Evolutionary conservation across 2,113 vertebrate species (phyloP).

Genomic region (Hydropotes inermis): DNA sequence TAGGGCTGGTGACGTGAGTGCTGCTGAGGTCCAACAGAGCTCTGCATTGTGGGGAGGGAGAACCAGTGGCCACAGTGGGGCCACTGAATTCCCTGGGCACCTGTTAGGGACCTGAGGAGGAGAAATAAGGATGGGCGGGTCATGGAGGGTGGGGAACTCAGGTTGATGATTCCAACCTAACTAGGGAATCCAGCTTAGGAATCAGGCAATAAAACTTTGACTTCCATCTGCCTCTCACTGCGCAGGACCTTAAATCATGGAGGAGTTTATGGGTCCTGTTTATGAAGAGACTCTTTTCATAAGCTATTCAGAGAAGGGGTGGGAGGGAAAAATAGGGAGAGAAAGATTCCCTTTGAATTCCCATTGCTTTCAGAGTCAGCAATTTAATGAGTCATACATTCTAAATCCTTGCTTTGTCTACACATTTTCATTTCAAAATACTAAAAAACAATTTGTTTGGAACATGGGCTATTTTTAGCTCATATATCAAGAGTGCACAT

Average conservation of each 20-base stretch:
- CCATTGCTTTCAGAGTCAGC: slow-evolving; percentile 72
- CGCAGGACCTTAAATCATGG: neutral
- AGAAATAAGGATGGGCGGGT: neutral
- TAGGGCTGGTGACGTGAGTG: neutral
- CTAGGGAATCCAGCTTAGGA: neutral
- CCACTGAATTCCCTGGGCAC: neutral
- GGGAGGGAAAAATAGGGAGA: slow-evolving; percentile 41
- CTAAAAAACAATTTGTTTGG: slow-evolving; percentile 84
- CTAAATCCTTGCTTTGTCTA: slow-evolving; percentile 81
- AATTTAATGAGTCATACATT: slow-evolving; percentile 83
- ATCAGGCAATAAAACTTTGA: neutral
- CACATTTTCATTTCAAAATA: slow-evolving; percentile 81
- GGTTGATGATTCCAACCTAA: neutral
- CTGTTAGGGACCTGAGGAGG: neutral
- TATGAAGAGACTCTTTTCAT: slow-evolving; percentile 36
- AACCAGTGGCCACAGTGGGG: accelerated
- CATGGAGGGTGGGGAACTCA: neutral
- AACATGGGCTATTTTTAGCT: slow-evolving; percentile 80
- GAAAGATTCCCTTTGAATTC: slow-evolving; percentile 56
- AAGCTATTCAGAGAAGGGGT: slow-evolving; percentile 63
- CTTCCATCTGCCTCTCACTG: neutral
- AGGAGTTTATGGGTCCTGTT: slow-evolving; percentile 11
- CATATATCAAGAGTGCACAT: slow-evolving; percentile 69
- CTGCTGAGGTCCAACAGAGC: neutral
- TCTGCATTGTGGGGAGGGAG: neutral